Conservation (phyloP, 2,888 invertebrate genomes). For the Drosophila prostipennis region DNA sequence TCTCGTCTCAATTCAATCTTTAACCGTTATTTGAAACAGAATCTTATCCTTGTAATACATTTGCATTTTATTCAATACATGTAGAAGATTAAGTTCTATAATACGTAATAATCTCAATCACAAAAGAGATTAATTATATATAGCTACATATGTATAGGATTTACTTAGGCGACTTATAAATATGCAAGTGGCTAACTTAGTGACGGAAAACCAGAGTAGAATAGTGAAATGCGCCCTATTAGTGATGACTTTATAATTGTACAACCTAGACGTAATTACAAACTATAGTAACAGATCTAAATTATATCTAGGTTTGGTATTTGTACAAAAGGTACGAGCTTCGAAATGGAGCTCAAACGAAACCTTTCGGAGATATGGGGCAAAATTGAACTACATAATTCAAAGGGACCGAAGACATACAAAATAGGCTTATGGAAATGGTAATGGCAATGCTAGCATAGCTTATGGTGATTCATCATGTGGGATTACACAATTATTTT, state of each 20-base stretch:
- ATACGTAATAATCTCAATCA: slow-evolving; percentile 88
- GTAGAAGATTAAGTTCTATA: slow-evolving; percentile 89
- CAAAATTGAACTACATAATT: slow-evolving; percentile 24
- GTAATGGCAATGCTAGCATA: slow-evolving; percentile 54
- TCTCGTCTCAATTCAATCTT: too few relatives aligned
- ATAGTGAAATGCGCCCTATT: slow-evolving; percentile 11
- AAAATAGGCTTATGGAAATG: slow-evolving; percentile 27
- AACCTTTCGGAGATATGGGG: slow-evolving; percentile 6
- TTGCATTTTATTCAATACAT: slow-evolving; percentile 28
- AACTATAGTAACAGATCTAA: slow-evolving; percentile 63
- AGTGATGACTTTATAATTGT: slow-evolving; percentile 29
- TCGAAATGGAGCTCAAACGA: slow-evolving; percentile 3
- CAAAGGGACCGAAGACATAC: slow-evolving; percentile 8
- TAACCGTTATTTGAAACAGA: too few relatives aligned
- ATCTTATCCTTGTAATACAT: slow-evolving; percentile 16
- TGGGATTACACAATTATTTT: slow-evolving; percentile 40
- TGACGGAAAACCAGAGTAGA: slow-evolving; percentile 11
- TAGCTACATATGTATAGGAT: slow-evolving; percentile 73
- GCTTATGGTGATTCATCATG: slow-evolving; percentile 34
- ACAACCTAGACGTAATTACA: slow-evolving; percentile 45
- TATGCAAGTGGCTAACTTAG: slow-evolving; percentile 21
- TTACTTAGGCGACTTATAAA: slow-evolving; percentile 7
- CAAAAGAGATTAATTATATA: slow-evolving; percentile 84
- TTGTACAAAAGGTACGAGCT: slow-evolving; percentile 52
- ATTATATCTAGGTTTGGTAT: slow-evolving; percentile 51